Conservation (phyloP, 2,113 vertebrate genomes). For the Crotalus horridus region DNA sequence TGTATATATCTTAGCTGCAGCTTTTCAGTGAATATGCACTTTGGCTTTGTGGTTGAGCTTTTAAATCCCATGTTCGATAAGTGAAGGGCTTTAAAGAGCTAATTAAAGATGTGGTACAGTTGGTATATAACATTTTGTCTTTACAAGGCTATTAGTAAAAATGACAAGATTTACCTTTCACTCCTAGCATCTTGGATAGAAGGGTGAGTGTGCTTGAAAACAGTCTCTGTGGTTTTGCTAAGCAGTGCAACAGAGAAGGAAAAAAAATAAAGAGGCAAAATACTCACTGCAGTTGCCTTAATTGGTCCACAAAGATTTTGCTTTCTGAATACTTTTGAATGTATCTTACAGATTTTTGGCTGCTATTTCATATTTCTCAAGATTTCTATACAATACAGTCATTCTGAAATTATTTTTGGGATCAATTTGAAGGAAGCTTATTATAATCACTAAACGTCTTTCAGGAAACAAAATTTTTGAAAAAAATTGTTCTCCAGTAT, state of each 20-base stretch:
- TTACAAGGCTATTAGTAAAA: constrained; percentile 39
- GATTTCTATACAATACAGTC: not conserved
- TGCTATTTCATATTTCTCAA: not conserved
- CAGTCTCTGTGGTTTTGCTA: constrained; percentile 16
- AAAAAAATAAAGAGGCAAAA: not conserved
- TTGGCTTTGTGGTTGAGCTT: constrained; percentile 30
- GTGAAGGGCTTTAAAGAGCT: constrained; percentile 36
- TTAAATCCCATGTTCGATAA: not conserved
- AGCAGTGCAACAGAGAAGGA: not conserved
- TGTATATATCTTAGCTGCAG: not conserved
- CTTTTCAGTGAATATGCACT: not conserved
- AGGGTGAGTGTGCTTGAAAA: not conserved
- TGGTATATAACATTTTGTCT: constrained; percentile 16
- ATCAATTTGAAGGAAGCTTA: not conserved
- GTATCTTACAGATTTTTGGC: not conserved
- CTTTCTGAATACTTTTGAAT: not conserved
- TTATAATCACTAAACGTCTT: not conserved
- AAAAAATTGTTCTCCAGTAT: not conserved
- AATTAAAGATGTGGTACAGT: constrained; percentile 29
- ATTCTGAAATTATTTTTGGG: not conserved
- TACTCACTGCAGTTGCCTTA: not conserved
- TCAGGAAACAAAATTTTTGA: not conserved
- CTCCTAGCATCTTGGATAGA: constrained; percentile 16
- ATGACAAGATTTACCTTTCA: constrained; percentile 29
- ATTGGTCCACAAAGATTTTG: not conserved